Evolutionary conservation across 1,140 invertebrate species (phyloP).

Genomic region (Drosophila bocki): DNA sequence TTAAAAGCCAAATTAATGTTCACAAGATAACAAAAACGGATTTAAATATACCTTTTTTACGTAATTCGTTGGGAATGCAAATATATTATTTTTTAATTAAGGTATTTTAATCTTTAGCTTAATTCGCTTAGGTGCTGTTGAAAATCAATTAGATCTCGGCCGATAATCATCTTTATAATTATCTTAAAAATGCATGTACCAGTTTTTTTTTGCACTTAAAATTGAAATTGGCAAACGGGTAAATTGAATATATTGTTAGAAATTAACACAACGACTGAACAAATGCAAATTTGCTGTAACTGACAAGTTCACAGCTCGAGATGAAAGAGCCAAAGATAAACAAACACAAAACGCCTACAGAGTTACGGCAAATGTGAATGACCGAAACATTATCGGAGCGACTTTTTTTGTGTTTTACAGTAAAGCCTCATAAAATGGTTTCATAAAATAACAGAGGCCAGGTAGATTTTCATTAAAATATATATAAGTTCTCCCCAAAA

Average conservation of each 20-base stretch:
- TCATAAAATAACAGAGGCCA: background rate
- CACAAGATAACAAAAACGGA: background rate
- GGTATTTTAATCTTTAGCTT: conserved; percentile 2
- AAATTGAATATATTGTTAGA: conserved; percentile 44
- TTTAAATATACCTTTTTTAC: background rate
- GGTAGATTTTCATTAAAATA: background rate
- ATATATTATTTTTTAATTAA: too few relatives aligned
- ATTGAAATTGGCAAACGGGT: conserved; percentile 41
- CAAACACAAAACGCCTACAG: conserved; percentile 37
- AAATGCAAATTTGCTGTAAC: conserved; percentile 41
- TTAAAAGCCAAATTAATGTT: conserved; percentile 2
- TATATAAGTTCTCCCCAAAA: background rate
- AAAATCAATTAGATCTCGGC: conserved; percentile 26
- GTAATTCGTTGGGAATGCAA: conserved; percentile 24
- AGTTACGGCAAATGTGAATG: conserved; percentile 75
- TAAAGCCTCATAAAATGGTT: background rate
- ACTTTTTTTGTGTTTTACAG: conserved; percentile 14
- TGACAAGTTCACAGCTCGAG: conserved; percentile 62
- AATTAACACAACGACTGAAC: conserved; percentile 13
- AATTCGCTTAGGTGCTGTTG: conserved; percentile 10
- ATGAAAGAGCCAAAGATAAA: conserved; percentile 51
- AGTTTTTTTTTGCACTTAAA: conserved; percentile 34
- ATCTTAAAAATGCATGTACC: conserved; percentile 39
- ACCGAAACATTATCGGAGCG: conserved; percentile 42
- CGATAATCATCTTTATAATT: conserved; percentile 31